phyloP scores from a whole-genome alignment of 2,113 vertebrate species.

The Podarcis raffonei region DNA sequence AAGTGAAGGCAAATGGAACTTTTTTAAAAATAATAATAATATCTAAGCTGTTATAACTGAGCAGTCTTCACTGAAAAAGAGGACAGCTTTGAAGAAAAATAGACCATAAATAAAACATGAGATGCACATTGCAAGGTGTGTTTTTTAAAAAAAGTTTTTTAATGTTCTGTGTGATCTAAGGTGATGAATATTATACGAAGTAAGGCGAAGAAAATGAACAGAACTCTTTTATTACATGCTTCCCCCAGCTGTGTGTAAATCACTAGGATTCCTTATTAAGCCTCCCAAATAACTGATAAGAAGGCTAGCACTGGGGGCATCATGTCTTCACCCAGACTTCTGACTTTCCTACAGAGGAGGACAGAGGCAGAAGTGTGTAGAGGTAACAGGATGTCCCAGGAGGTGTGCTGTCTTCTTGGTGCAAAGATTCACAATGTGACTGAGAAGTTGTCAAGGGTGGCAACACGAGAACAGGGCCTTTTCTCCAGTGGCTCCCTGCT shows the following conservation, averaged over 20 bases:
- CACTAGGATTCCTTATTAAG: not conserved
- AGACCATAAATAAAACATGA: conserved; percentile 28
- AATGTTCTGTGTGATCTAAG: not conserved
- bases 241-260: not conserved
- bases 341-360: not conserved
- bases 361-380: not conserved
- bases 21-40: not conserved
- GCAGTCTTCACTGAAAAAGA: not conserved
- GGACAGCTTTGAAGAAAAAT: conserved; percentile 30
- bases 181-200: not conserved
- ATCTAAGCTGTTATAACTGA: conserved; percentile 5
- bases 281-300: not conserved
- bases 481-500: too few species aligned
- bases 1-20: conserved; percentile 41
- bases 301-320: not conserved
- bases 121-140: not conserved
- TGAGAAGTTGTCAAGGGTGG: too few species aligned
- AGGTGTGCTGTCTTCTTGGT: too few species aligned
- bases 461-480: too few species aligned
- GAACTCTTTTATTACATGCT: not conserved
- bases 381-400: too few species aligned
- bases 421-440: too few species aligned
- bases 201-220: not conserved
- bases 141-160: not conserved
- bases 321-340: not conserved